Percentiles rank a stretch among this genome's conserved stretches.
phyloP scores from a whole-genome alignment of 2,888 invertebrate genomes.

The Ectemnius lituratus region DNA sequence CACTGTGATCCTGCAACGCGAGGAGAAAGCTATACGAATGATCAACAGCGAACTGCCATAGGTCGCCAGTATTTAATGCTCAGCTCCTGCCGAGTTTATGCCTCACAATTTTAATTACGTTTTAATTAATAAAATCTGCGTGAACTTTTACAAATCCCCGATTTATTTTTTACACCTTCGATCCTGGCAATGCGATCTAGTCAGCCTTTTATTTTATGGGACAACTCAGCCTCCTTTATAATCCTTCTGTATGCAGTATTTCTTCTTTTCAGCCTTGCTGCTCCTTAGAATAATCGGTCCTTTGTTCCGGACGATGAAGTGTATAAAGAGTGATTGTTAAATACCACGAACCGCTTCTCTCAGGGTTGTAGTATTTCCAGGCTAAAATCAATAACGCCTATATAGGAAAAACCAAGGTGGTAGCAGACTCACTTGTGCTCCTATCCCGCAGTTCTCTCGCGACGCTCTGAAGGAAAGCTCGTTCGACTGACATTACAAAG shows the following conservation, averaged over 20 bases:
- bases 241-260: neutral
- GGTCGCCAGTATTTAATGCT: slow-evolving; percentile 20
- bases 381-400: slow-evolving; percentile 58
- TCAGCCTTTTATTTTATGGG: neutral
- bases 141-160: too few species aligned
- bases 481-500: too few species aligned
- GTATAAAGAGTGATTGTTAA: neutral
- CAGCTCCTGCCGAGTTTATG: neutral
- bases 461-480: slow-evolving; percentile 17
- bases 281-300: neutral
- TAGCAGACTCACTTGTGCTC: slow-evolving; percentile 52
- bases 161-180: too few species aligned
- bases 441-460: slow-evolving; percentile 55
- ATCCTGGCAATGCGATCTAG: neutral
- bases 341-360: slow-evolving; percentile 9
- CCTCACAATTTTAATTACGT: too few species aligned
- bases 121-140: too few species aligned
- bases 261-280: neutral
- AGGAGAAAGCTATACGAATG: slow-evolving; percentile 14
- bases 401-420: slow-evolving; percentile 43
- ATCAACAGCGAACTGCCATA: neutral
- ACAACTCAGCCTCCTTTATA: neutral
- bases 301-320: neutral
- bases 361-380: slow-evolving; percentile 50
- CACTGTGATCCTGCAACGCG: slow-evolving; percentile 15